Evolutionary conservation across 1,140 invertebrate genomes (phyloP).

Genomic region (Magallana ariakensis): DNA sequence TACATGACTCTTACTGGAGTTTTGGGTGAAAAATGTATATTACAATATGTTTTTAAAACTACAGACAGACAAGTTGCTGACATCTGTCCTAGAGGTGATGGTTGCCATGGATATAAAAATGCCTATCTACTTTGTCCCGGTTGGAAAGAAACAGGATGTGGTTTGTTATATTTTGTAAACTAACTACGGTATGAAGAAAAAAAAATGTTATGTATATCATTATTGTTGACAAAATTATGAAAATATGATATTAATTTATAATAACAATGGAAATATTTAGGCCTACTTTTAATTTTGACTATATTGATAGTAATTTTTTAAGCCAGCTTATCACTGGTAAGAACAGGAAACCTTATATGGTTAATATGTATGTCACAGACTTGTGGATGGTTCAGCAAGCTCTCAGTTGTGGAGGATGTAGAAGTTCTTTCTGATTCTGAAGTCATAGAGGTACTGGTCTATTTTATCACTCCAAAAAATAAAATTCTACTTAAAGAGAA

Average conservation of each 20-base stretch:
- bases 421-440: not conserved
- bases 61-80: not conserved
- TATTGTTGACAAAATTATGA: no score
- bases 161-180: not conserved
- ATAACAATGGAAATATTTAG: no score
- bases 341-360: no score
- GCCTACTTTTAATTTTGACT: no score
- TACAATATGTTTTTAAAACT: not conserved
- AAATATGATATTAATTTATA: no score
- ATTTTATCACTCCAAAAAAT: no score
- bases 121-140: not conserved
- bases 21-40: not conserved
- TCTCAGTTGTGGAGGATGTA: not conserved
- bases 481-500: no score
- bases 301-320: no score
- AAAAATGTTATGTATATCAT: no score
- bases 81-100: not conserved
- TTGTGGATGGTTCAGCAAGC: not conserved
- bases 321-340: no score
- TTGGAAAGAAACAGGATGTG: not conserved
- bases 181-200: no score
- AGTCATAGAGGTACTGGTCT: not conserved
- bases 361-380: not conserved
- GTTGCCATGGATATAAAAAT: not conserved
- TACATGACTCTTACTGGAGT: not conserved